Conservation (phyloP, 2,113 vertebrate genomes). For the Crypturellus undulatus region DNA sequence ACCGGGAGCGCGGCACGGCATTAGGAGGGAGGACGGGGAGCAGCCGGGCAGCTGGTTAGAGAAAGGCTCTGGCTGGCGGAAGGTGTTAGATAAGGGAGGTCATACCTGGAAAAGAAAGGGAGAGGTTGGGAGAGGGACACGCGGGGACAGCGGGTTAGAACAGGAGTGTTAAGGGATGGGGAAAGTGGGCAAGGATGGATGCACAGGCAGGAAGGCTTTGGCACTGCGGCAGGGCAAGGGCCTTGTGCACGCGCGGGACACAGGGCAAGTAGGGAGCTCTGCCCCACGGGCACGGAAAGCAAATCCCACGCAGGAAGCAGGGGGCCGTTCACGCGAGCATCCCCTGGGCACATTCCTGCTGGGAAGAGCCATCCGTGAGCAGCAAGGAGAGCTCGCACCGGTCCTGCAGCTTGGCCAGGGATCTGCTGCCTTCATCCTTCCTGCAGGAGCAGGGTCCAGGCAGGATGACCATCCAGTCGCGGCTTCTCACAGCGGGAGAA, state of each 20-base stretch:
- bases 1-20: neutral
- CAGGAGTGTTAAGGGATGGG: neutral
- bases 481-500: neutral
- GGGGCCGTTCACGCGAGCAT: neutral
- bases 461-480: neutral
- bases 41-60: conserved; percentile 63
- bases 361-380: neutral
- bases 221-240: neutral
- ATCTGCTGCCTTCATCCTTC: neutral
- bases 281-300: neutral
- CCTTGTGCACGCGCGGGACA: neutral
- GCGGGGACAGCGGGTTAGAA: neutral
- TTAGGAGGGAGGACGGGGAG: neutral
- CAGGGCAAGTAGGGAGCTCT: neutral
- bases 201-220: neutral
- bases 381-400: neutral
- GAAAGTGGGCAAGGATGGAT: neutral
- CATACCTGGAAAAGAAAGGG: conserved; percentile 68
- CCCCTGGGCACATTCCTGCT: neutral
- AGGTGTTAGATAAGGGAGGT: conserved; percentile 71
- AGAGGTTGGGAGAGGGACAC: neutral
- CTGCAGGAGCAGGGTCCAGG: neutral
- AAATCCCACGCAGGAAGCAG: neutral
- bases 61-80: conserved; percentile 52
- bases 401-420: neutral